A percentile compares a stretch with the other conserved stretches of the same genome.
phyloP scores from a whole-genome alignment of 2,797 vertebrate species.

The Lagodon rhomboides region DNA sequence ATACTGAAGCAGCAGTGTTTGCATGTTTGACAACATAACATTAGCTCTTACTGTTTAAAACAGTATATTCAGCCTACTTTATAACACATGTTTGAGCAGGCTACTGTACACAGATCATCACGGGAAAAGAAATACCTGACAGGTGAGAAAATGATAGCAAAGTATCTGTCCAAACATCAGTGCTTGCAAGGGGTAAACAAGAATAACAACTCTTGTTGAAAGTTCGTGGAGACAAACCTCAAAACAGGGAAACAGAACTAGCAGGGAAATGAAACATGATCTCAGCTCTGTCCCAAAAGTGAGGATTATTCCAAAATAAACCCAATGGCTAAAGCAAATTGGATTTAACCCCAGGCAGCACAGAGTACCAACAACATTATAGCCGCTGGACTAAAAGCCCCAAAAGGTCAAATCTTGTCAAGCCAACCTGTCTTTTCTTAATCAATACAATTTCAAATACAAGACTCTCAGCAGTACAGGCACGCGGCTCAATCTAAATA shows the following conservation, averaged over 20 bases:
- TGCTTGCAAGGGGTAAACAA: conserved; percentile 8
- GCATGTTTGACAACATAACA: not conserved
- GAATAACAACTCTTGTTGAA: not conserved
- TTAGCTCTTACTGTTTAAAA: not conserved
- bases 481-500: conserved; percentile 42
- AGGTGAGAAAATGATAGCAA: not conserved
- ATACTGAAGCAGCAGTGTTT: not conserved
- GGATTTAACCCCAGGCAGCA: conserved; percentile 65
- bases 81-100: not conserved
- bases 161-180: conserved; percentile 14
- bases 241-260: not conserved
- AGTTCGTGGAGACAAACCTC: conserved; percentile 10
- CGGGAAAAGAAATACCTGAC: not conserved
- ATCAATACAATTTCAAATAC: conserved; percentile 64
- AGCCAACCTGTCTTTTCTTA: conserved; percentile 36
- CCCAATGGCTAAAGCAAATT: conserved; percentile 38
- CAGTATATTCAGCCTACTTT: not conserved
- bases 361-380: conserved; percentile 53
- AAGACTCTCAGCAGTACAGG: conserved; percentile 4
- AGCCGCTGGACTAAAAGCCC: conserved; percentile 33
- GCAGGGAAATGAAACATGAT: conserved; percentile 25
- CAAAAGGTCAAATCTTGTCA: conserved; percentile 52
- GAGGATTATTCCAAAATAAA: conserved; percentile 39
- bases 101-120: not conserved
- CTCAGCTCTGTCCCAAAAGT: conserved; percentile 30